phyloP scores from a whole-genome alignment of 2,113 vertebrate genomes.

The Bothrops jararaca region DNA sequence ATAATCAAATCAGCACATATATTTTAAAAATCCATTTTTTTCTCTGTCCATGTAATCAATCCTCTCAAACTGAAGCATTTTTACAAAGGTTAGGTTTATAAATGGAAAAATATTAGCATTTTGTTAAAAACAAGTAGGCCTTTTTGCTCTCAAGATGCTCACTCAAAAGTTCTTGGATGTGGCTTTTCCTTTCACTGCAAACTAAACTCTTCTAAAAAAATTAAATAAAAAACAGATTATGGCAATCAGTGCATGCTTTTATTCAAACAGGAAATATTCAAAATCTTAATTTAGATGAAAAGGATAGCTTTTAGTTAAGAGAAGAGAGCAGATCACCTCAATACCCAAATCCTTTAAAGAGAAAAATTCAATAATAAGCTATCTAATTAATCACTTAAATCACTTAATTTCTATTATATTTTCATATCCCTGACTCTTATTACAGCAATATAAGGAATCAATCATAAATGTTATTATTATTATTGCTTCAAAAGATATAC shows the following conservation, averaged over 20 bases:
- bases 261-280: neutral
- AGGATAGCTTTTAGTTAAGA: neutral
- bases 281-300: neutral
- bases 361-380: neutral
- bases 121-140: neutral
- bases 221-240: neutral
- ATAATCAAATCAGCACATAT: neutral
- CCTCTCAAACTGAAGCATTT: too few species aligned
- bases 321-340: neutral
- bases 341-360: neutral
- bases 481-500: constrained; percentile 50
- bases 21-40: neutral
- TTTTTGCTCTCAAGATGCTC: neutral
- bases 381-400: constrained; percentile 38
- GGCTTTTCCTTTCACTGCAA: neutral
- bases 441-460: constrained; percentile 49
- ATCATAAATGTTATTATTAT: constrained; percentile 43
- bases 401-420: constrained; percentile 38
- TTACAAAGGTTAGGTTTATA: neutral
- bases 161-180: neutral
- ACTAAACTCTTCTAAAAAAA: neutral
- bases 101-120: neutral
- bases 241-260: neutral
- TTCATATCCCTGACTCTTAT: constrained; percentile 53
- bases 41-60: neutral